Evolutionary conservation across 2,888 invertebrate genomes (phyloP), one percentile per base, ranked within the genome.

Genomic region (Tetramorium bicarinatum): DNA sequence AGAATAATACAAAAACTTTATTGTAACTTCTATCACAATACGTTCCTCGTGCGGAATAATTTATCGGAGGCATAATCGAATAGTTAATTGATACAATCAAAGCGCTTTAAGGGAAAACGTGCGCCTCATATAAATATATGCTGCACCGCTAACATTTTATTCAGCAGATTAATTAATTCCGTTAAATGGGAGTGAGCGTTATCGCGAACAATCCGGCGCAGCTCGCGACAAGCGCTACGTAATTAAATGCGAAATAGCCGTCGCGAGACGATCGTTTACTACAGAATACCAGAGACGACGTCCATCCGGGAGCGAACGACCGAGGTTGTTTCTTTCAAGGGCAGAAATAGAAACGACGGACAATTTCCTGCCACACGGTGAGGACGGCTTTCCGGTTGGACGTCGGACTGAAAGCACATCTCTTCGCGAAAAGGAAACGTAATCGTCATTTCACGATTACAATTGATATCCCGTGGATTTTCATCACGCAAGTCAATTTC

Each of bases 91-190:
- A 75, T 13, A 15, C n/a, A 47, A 75, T 75, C 47, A 47, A 75
- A 75, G 7, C 29, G n/a, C 44, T 41, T 72, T 25, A 72, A 56
- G 56, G 11, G 7, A 34, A 75, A 75, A 75, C 47, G 18, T 9
- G 29, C n/a, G 15, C 41, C 21, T 34, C 15, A 1, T 4, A 21
- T 18, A 47, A 47, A 75, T 49, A 47, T 34, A 62, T 34, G 13
- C 29, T n/a, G 8, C 6, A 34, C 34, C 21, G 13, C 13, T n/a
- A 25, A 29, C 21, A 15, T 15, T 34, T 47, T 47, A 47, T 3
- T 13, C 44, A 61, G 29, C 21, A 8, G 21, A 62, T 62, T 75
- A 75, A 75, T 75, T 75, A 64, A 75, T 47, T 62, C 75, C 47
- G 21, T 64, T 11, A 21, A 75, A 62, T 64, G 47, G 3, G 21